These are phyloP conservation scores for Zaprionus ghesquierei DNA, from an alignment of 1,140 invertebrate species.

Conservation along the genomic window DNA sequence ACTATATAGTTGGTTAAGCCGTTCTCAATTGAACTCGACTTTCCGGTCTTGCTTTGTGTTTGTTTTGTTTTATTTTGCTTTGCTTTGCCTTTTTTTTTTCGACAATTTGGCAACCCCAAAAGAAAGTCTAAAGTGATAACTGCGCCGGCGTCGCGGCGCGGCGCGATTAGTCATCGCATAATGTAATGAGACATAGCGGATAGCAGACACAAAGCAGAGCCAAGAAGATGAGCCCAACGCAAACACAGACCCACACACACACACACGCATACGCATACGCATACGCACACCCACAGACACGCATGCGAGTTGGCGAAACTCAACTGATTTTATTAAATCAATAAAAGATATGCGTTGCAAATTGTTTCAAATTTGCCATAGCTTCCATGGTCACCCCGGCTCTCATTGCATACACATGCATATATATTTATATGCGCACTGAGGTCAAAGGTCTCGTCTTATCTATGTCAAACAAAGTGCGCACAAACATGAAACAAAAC, in stretches of 20 bases:
- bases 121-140: conserved; percentile 41
- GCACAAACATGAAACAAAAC: conserved; percentile 11
- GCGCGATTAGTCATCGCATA: conserved; percentile 34
- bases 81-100: conserved; percentile 3
- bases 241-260: not conserved
- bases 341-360: conserved; percentile 10
- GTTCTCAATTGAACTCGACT: conserved; percentile 47
- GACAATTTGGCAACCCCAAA: conserved; percentile 46
- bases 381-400: not conserved
- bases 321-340: conserved; percentile 32
- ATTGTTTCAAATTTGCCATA: conserved; percentile 19
- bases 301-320: conserved; percentile 29
- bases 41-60: conserved; percentile 37
- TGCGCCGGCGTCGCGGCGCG: not conserved
- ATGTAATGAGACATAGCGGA: conserved; percentile 13
- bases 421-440: not conserved
- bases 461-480: conserved; percentile 22
- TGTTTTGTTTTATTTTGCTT: conserved; percentile 1
- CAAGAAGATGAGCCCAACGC: conserved; percentile 25
- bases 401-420: not conserved
- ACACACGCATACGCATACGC: not conserved
- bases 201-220: conserved; percentile 31
- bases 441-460: conserved; percentile 66
- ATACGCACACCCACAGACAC: conserved; percentile 1
- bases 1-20: conserved; percentile 17